A percentile compares a stretch with the other conserved stretches of the same genome.
These are phyloP conservation scores for Anastrepha ludens DNA, from an alignment of 1,140 invertebrate genomes.

Conservation along the genomic window DNA sequence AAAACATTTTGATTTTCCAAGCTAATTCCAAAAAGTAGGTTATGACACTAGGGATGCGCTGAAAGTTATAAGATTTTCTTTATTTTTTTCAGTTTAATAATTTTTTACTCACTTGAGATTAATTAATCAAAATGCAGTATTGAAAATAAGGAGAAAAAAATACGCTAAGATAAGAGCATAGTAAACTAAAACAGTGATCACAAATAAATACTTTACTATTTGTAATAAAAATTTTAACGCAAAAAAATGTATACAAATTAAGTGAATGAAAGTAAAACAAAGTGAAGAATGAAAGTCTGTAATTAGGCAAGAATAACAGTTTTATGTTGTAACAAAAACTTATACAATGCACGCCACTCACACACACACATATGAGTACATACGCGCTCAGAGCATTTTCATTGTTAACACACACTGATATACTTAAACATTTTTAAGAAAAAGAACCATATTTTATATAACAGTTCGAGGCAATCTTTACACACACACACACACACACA, in stretches of 20 bases:
- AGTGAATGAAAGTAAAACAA: background rate
- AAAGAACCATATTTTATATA: too few species aligned
- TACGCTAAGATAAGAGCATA: conserved; percentile 2
- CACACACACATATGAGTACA: too few species aligned
- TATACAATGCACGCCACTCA: too few species aligned
- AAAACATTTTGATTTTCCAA: too few species aligned
- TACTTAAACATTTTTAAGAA: too few species aligned
- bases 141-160: conserved; percentile 5
- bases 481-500: background rate
- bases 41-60: too few species aligned
- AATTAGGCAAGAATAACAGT: background rate
- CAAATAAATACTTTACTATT: conserved; percentile 53
- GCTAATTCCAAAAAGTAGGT: too few species aligned
- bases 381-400: too few species aligned
- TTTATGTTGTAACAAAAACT: background rate
- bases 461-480: background rate
- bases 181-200: conserved; percentile 39
- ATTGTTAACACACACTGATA: too few species aligned
- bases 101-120: background rate
- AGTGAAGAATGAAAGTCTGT: background rate
- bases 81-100: too few species aligned
- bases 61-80: too few species aligned
- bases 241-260: conserved; percentile 33
- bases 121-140: conserved; percentile 41
- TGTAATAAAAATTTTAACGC: conserved; percentile 41